Conservation (phyloP, 2,888 invertebrate genomes). For the Drosophila ustulata region DNA sequence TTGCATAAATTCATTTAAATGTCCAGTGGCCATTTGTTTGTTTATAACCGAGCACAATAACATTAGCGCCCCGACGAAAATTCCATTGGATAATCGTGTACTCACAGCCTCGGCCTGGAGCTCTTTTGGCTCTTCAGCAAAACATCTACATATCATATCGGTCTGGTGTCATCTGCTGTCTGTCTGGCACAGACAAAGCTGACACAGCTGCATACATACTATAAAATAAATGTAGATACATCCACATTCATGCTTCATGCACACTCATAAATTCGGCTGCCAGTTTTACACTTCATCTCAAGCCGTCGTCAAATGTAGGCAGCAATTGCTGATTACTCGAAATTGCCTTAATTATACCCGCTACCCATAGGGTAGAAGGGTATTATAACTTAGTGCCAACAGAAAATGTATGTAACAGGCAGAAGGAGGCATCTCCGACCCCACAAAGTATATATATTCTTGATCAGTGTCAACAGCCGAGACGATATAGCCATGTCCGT, state of each 20-base stretch:
- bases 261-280: neutral
- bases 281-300: neutral
- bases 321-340: neutral
- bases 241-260: neutral
- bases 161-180: conserved; percentile 8
- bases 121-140: conserved; percentile 1
- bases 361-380: no score
- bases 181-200: neutral
- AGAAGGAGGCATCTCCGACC: no score
- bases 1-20: conserved; percentile 57
- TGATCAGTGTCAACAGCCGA: no score
- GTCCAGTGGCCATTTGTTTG: conserved; percentile 44
- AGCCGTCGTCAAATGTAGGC: neutral
- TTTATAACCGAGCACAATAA: conserved; percentile 28
- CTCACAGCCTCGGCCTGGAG: neutral
- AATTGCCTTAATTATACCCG: neutral
- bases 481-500: no score
- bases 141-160: conserved; percentile 3
- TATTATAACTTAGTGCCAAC: no score
- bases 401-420: no score
- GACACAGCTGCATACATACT: neutral
- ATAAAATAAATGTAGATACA: neutral
- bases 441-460: no score
- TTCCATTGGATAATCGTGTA: conserved; percentile 10
- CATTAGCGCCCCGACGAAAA: conserved; percentile 26